Evolutionary conservation across 2,888 invertebrate species (phyloP).

Genomic region (Trissolcus japonicus): DNA sequence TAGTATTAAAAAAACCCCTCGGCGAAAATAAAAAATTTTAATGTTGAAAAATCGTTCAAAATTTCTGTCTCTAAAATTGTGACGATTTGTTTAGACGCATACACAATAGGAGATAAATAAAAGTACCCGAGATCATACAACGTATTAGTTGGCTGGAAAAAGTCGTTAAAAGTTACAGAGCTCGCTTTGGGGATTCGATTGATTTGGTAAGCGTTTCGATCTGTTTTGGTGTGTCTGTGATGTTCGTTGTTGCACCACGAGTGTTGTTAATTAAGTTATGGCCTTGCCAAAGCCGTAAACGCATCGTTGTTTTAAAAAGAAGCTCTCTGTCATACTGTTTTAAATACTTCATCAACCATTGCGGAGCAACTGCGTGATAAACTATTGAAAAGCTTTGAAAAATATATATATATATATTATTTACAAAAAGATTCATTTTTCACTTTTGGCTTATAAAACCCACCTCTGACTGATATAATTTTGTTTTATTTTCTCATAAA

Average conservation of each 20-base stretch:
- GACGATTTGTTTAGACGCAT: constrained; percentile 13
- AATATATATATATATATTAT: neutral
- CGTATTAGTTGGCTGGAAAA: constrained; percentile 10
- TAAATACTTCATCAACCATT: constrained; percentile 23
- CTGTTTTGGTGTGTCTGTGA: constrained; percentile 17
- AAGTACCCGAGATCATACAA: constrained; percentile 2
- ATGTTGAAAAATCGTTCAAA: too few relatives aligned
- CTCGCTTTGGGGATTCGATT: constrained; percentile 18
- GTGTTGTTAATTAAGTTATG: constrained; percentile 46
- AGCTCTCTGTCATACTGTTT: constrained; percentile 34
- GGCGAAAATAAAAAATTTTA: too few relatives aligned
- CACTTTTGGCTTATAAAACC: too few relatives aligned
- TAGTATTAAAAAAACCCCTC: too few relatives aligned
- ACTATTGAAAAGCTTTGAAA: constrained; percentile 21
- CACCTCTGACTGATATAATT: too few relatives aligned
- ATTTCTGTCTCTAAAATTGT: too few relatives aligned
- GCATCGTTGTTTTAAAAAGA: constrained; percentile 42
- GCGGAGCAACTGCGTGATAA: neutral
- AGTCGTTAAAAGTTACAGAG: constrained; percentile 3
- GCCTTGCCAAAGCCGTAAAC: constrained; percentile 37
- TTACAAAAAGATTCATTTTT: constrained; percentile 1
- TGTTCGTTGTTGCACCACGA: constrained; percentile 13
- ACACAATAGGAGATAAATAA: constrained; percentile 4
- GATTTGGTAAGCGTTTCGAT: constrained; percentile 35
- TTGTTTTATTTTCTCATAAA: too few relatives aligned